These are phyloP conservation scores for Urocitellus parryii DNA, from an alignment of 2,113 vertebrate species.

Conservation along the genomic window DNA sequence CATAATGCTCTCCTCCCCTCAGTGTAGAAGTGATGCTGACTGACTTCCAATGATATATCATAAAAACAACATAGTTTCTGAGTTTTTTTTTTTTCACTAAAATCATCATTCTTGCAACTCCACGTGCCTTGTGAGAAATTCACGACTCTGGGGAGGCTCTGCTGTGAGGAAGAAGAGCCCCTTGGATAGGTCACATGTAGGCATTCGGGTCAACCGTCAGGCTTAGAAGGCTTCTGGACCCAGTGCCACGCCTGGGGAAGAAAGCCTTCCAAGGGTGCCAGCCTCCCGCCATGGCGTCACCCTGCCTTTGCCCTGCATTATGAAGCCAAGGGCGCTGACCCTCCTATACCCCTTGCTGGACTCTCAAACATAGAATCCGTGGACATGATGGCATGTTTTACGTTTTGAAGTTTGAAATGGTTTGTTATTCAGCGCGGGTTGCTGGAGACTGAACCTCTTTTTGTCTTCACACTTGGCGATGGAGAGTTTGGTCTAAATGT, in stretches of 20 bases:
- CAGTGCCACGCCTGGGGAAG: not conserved
- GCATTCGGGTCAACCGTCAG: not conserved
- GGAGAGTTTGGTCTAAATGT: not conserved
- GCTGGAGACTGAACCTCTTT: not conserved
- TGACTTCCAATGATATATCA: not conserved
- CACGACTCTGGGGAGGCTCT: not conserved
- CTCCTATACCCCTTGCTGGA: not conserved
- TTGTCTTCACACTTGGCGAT: not conserved
- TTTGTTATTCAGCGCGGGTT: not conserved
- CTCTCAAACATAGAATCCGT: not conserved
- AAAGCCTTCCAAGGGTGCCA: not conserved
- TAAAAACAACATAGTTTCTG: not conserved
- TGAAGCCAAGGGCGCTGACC: not conserved
- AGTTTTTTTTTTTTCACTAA: not conserved
- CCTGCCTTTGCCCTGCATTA: not conserved
- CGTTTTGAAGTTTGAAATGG: not conserved
- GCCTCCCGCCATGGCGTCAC: not conserved
- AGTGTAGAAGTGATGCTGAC: not conserved
- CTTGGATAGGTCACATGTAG: not conserved
- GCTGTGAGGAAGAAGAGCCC: not conserved
- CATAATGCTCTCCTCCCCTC: not conserved
- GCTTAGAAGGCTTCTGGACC: not conserved
- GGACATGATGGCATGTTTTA: not conserved
- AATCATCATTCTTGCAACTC: not conserved
- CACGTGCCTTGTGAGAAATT: not conserved